Conservation (phyloP, 2,113 vertebrate species). For the Mesocricetus auratus region DNA sequence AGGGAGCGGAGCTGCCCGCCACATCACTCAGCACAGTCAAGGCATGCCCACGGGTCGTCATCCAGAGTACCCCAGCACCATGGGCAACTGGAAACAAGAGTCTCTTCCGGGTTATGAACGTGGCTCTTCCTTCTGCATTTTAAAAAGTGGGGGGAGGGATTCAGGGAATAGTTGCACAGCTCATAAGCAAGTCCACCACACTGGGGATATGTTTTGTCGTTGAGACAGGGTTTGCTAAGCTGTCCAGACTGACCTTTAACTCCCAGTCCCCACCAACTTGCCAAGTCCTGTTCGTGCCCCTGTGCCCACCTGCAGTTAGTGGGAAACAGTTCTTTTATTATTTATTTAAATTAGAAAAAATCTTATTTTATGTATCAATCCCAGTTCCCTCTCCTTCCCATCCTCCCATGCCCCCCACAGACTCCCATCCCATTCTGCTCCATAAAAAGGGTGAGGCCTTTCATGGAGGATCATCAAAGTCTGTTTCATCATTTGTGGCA, state of each 20-base stretch:
- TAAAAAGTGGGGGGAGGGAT: background rate
- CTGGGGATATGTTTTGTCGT: background rate
- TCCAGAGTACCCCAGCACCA: background rate
- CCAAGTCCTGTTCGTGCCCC: background rate
- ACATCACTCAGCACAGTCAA: background rate
- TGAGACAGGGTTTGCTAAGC: background rate
- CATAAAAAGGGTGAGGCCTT: too few relatives aligned
- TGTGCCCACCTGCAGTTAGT: background rate
- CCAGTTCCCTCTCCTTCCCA: too few relatives aligned
- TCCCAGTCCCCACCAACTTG: background rate
- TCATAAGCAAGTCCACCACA: background rate
- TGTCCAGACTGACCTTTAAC: background rate
- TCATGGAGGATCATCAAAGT: too few relatives aligned
- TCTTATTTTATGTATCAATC: too few relatives aligned
- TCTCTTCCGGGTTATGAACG: background rate
- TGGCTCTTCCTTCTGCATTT: background rate
- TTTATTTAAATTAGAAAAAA: too few relatives aligned
- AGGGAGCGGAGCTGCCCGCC: background rate
- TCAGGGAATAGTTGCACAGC: background rate
- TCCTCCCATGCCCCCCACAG: too few relatives aligned
- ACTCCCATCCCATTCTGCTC: too few relatives aligned
- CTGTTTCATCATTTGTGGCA: too few relatives aligned
- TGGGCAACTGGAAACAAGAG: background rate
- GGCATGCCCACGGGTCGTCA: background rate
- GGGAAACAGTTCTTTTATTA: background rate